These are phyloP conservation scores for Drosophila erecta DNA, from an alignment of 1,140 invertebrate species.

Conservation along the genomic window DNA sequence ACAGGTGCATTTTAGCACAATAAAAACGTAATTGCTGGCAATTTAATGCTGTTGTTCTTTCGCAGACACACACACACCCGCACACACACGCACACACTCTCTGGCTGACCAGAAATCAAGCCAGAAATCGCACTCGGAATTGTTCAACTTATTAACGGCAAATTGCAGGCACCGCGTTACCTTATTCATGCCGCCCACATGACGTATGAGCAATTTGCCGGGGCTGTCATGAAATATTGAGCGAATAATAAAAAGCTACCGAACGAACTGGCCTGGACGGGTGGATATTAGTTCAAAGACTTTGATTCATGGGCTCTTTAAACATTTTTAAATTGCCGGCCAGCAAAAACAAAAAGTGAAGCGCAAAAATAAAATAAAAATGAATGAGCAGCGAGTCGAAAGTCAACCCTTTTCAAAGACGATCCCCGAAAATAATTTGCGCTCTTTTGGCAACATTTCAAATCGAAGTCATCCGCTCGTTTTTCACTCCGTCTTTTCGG, in stretches of 20 bases:
- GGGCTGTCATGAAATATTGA: conserved; percentile 45
- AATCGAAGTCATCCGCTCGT: conserved; percentile 81
- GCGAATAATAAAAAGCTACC: conserved; percentile 34
- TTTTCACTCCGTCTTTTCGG: conserved; percentile 67
- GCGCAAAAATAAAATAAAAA: conserved; percentile 17
- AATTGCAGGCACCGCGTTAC: conserved; percentile 34
- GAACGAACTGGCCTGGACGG: conserved; percentile 12
- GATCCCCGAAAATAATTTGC: conserved; percentile 62
- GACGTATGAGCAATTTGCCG: conserved; percentile 65
- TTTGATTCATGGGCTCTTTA: conserved; percentile 73
- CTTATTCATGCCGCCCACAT: conserved; percentile 43
- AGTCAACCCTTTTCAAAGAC: conserved; percentile 77
- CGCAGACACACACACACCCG: conserved; percentile 19
- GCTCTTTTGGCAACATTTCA: conserved; percentile 73
- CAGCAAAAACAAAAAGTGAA: not conserved
- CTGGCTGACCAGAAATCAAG: conserved; percentile 30
- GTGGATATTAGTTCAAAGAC: conserved; percentile 64
- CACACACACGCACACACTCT: conserved; percentile 5
- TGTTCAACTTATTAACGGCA: conserved; percentile 62
- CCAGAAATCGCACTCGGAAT: conserved; percentile 43
- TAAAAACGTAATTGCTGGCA: conserved; percentile 82
- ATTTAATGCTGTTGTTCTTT: conserved; percentile 78
- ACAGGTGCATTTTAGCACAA: conserved; percentile 83
- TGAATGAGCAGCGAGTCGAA: conserved; percentile 44
- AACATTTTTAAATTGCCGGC: conserved; percentile 53